A percentile compares a stretch with the other conserved stretches of the same genome.
Conservation (phyloP, 2,113 vertebrate species). For the Triplophysa tibetana region DNA sequence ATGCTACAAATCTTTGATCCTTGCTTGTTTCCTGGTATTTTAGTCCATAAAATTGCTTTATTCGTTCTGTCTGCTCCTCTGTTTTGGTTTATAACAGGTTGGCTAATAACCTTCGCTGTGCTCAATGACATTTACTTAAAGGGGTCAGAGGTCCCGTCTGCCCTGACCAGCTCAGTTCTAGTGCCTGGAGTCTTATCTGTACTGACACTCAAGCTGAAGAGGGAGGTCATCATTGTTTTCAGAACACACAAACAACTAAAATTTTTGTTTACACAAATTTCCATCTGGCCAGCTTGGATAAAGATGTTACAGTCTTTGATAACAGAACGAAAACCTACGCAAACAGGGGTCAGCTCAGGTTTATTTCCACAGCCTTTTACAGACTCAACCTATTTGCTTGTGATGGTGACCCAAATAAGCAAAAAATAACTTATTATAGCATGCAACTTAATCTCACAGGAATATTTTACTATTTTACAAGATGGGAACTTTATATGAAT, state of each 20-base stretch:
- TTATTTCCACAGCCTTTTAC: not conserved
- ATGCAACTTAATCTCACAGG: no score
- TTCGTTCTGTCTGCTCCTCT: not conserved
- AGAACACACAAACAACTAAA: not conserved
- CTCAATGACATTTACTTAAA: slow-evolving; percentile 25
- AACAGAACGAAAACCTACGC: not conserved
- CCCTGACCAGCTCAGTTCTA: not conserved
- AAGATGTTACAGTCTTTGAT: not conserved
- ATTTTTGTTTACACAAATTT: not conserved
- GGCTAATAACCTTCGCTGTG: slow-evolving; percentile 15
- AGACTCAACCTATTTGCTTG: not conserved
- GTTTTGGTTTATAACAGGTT: slow-evolving; percentile 39
- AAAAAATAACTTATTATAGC: no score
- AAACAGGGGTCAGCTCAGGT: not conserved
- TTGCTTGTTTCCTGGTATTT: slow-evolving; percentile 6
- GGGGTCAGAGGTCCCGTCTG: slow-evolving; percentile 26
- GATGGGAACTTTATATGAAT: no score
- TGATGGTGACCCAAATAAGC: not conserved
- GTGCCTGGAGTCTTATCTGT: slow-evolving; percentile 20
- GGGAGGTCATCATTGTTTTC: slow-evolving; percentile 17
- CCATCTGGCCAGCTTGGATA: not conserved
- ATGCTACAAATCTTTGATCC: not conserved
- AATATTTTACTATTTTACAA: not conserved
- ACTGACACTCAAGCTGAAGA: not conserved
- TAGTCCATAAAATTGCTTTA: not conserved